A percentile compares a stretch with the other conserved stretches of the same genome.
phyloP scores from a whole-genome alignment of 2,113 vertebrate genomes.

The Laterallus jamaicensis region DNA sequence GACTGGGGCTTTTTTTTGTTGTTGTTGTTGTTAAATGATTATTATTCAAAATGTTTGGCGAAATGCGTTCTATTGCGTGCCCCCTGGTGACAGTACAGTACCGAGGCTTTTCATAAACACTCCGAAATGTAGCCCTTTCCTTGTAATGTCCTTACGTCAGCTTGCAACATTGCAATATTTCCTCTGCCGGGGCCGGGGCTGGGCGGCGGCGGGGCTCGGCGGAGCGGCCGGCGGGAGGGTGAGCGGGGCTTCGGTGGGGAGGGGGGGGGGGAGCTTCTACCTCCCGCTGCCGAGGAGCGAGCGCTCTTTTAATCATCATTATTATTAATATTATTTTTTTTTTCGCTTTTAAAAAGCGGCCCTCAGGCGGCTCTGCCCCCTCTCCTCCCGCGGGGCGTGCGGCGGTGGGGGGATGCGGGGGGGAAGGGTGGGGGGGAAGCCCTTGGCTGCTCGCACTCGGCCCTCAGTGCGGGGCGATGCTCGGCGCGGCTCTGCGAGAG shows the following conservation, averaged over 20 bases:
- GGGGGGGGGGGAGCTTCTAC: no score
- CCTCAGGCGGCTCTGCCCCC: not conserved
- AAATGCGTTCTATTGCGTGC: constrained; percentile 72
- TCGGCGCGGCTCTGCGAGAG: not conserved
- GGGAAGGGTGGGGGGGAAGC: no score
- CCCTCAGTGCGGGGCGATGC: not conserved
- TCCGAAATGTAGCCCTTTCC: constrained; percentile 65
- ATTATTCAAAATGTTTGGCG: constrained; percentile 47
- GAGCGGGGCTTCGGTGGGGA: not conserved
- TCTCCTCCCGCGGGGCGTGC: not conserved
- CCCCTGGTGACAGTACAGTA: constrained; percentile 82
- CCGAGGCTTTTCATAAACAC: constrained; percentile 66
- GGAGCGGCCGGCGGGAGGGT: not conserved
- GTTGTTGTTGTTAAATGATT: constrained; percentile 36
- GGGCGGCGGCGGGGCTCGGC: not conserved
- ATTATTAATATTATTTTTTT: no score
- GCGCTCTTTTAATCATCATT: no score
- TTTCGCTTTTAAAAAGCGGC: not conserved
- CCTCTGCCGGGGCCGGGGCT: constrained; percentile 38
- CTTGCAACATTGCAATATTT: constrained; percentile 62
- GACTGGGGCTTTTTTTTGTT: not conserved
- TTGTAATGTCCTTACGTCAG: constrained; percentile 75
- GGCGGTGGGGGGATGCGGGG: not conserved
- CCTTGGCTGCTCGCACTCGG: no score
- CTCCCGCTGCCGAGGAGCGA: not conserved